Evolutionary conservation across 2,113 vertebrate species (phyloP).

Genomic region (Abramis brama): DNA sequence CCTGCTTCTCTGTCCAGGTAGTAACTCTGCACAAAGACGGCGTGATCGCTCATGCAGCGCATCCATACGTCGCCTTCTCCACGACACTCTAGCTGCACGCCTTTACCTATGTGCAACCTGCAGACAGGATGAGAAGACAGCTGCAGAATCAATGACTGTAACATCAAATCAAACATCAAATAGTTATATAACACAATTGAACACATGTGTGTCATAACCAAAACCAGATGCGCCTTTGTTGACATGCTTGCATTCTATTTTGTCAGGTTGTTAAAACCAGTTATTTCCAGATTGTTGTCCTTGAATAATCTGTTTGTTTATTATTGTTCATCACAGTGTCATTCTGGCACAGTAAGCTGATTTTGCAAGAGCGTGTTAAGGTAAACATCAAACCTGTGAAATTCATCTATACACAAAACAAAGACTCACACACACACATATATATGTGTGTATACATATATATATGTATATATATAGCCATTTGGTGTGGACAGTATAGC

Average conservation of each 20-base stretch:
- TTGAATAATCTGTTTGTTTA: conserved; percentile 6
- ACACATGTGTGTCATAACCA: neutral
- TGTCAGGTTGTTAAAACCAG: neutral
- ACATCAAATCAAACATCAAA: neutral
- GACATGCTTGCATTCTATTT: neutral
- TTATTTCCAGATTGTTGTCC: neutral
- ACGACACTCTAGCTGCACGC: conserved; percentile 78
- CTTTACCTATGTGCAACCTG: conserved; percentile 79
- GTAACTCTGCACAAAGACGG: conserved; percentile 83
- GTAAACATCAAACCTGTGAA: conserved; percentile 22
- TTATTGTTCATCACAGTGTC: neutral
- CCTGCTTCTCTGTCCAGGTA: conserved; percentile 81
- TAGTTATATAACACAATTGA: neutral
- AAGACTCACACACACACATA: neutral
- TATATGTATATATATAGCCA: neutral
- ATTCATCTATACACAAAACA: conserved; percentile 6
- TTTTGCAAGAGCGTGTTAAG: neutral
- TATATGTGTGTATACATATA: rapidly evolving
- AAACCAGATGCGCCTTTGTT: neutral
- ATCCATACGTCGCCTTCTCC: conserved; percentile 80
- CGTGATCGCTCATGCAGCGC: conserved; percentile 79
- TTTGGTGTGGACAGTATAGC: neutral
- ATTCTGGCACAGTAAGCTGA: neutral
- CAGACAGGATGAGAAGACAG: neutral
- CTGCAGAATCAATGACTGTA: neutral